These are phyloP conservation scores for Agonopterix heracliana DNA, from an alignment of 2,888 invertebrate species.

Conservation along the genomic window DNA sequence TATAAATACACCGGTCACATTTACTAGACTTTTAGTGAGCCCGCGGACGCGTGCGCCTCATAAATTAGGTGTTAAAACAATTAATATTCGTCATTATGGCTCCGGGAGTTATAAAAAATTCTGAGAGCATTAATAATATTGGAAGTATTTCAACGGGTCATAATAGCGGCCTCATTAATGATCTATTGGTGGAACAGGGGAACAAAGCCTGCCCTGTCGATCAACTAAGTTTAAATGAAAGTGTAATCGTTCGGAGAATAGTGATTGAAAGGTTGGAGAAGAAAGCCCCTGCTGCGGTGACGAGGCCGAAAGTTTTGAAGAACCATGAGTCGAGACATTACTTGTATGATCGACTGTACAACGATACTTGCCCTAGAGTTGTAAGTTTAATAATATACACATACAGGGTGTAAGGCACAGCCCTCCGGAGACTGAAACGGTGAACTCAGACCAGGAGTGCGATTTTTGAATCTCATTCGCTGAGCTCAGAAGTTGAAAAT, in stretches of 20 bases:
- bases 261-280: slow-evolving; percentile 24
- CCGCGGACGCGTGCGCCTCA: slow-evolving; percentile 38
- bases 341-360: slow-evolving; percentile 60
- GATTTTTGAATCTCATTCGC: no score
- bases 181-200: slow-evolving; percentile 19
- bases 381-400: slow-evolving; percentile 41
- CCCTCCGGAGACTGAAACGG: no score
- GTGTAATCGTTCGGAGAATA: neutral
- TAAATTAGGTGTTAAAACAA: slow-evolving; percentile 11
- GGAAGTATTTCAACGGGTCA: slow-evolving; percentile 24
- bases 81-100: slow-evolving; percentile 38
- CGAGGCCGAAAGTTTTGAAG: slow-evolving; percentile 58
- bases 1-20: slow-evolving; percentile 55
- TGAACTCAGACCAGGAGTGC: no score
- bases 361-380: slow-evolving; percentile 49
- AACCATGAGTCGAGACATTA: slow-evolving; percentile 51
- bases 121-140: slow-evolving; percentile 38
- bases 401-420: no score
- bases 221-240: slow-evolving; percentile 15
- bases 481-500: no score
- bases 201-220: slow-evolving; percentile 41
- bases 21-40: slow-evolving; percentile 43
- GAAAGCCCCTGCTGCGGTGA: slow-evolving; percentile 35
- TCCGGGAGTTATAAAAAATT: slow-evolving; percentile 51
- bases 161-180: slow-evolving; percentile 30